These are phyloP conservation scores for Electrophaes corylata DNA, from an alignment of 2,888 invertebrate genomes.

Conservation along the genomic window DNA sequence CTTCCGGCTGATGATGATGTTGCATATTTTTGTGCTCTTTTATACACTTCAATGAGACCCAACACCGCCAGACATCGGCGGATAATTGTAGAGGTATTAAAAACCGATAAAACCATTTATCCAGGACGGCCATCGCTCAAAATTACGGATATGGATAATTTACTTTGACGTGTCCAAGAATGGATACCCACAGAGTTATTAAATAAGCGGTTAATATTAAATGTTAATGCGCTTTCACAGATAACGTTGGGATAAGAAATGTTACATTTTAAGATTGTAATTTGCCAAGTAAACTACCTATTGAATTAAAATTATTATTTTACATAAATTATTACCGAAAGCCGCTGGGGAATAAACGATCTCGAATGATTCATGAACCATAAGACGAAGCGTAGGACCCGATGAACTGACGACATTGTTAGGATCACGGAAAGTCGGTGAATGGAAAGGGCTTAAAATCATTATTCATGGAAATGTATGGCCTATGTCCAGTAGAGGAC, in stretches of 20 bases:
- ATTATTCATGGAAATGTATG: no score
- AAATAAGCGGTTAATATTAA: constrained; percentile 23
- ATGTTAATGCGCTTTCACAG: constrained; percentile 25
- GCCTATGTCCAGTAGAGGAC: no score
- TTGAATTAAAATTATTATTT: not conserved
- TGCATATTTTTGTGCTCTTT: constrained; percentile 10
- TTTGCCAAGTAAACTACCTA: not conserved
- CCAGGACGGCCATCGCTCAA: constrained; percentile 56
- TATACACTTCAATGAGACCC: constrained; percentile 1
- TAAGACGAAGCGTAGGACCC: no score
- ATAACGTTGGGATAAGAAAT: constrained; percentile 17
- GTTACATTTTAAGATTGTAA: constrained; percentile 3
- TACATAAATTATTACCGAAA: no score
- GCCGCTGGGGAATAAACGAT: no score
- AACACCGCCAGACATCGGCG: constrained; percentile 29
- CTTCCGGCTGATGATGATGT: no score
- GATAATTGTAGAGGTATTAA: constrained; percentile 64
- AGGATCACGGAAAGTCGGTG: no score
- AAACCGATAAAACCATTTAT: constrained; percentile 65
- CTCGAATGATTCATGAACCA: no score
- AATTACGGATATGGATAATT: constrained; percentile 62
- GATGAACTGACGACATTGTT: no score
- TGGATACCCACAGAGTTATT: constrained; percentile 30
- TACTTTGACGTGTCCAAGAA: constrained; percentile 46
- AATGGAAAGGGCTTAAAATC: no score